A percentile compares a stretch with the other conserved stretches of the same genome.
These are phyloP conservation scores for Nycticorax nycticorax DNA, from an alignment of 2,113 vertebrate species.

Conservation along the genomic window DNA sequence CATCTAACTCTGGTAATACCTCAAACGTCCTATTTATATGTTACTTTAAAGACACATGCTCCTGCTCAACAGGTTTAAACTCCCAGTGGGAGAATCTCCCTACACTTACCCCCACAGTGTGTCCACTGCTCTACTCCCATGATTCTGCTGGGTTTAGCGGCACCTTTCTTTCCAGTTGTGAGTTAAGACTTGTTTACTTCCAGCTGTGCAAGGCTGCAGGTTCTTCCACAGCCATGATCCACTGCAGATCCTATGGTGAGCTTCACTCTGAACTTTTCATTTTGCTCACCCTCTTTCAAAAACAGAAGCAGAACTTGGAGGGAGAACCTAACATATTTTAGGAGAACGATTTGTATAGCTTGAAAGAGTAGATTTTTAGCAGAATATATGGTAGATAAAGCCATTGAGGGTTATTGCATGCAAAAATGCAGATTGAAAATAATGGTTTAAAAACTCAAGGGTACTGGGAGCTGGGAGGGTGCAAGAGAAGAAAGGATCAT, in stretches of 20 bases:
- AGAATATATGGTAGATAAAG: not conserved
- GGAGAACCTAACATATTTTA: not conserved
- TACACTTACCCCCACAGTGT: rapidly evolving
- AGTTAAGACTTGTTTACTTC: not conserved
- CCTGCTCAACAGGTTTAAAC: not conserved
- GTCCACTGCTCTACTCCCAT: not conserved
- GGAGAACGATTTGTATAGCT: not conserved
- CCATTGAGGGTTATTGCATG: not conserved
- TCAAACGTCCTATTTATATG: not conserved
- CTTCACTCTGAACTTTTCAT: not conserved
- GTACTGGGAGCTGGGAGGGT: not conserved
- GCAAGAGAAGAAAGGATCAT: not conserved
- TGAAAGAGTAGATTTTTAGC: not conserved
- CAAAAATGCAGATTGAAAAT: not conserved
- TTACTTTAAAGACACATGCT: not conserved
- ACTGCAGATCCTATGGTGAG: not conserved
- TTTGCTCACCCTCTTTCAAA: not conserved
- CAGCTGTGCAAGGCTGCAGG: not conserved
- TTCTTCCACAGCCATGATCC: not conserved
- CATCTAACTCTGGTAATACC: not conserved
- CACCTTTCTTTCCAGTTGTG: not conserved
- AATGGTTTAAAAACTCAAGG: not conserved
- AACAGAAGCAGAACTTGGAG: not conserved
- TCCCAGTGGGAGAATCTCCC: not conserved
- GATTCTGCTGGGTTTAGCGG: not conserved